phyloP scores from a whole-genome alignment of 2,797 vertebrate genomes.

The Leuciscus waleckii region DNA sequence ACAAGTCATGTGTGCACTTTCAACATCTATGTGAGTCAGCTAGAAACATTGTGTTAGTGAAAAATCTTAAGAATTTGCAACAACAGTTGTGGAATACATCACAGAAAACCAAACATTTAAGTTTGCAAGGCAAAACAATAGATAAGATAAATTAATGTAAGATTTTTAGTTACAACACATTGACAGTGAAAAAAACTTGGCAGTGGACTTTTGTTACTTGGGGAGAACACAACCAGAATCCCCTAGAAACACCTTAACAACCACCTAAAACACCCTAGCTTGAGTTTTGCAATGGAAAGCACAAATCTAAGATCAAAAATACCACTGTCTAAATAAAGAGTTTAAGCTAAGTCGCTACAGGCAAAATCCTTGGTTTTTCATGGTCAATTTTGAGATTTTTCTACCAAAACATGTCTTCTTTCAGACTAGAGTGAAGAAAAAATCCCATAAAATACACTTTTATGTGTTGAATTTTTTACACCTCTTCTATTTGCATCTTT shows the following conservation, averaged over 20 bases:
- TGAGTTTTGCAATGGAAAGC: neutral
- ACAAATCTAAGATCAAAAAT: too few species aligned
- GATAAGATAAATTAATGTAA: neutral
- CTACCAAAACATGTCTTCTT: neutral
- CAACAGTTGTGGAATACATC: neutral
- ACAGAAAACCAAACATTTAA: neutral
- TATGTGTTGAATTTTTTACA: neutral
- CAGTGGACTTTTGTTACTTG: neutral
- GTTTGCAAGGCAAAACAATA: neutral
- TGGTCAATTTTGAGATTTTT: neutral
- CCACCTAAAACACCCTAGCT: neutral
- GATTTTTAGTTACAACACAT: neutral
- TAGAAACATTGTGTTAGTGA: neutral
- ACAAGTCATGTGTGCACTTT: neutral
- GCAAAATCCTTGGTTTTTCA: neutral
- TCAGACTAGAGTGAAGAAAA: neutral
- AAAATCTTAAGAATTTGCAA: neutral
- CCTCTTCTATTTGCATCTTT: too few species aligned
- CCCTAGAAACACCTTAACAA: neutral
- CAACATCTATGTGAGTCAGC: neutral
- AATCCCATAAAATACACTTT: neutral
- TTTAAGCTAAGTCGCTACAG: neutral
- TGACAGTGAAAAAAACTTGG: neutral
- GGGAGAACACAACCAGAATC: neutral
- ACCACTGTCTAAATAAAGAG: neutral